phyloP scores from a whole-genome alignment of 2,797 vertebrate genomes.

The Lagorchestes hirsutus region DNA sequence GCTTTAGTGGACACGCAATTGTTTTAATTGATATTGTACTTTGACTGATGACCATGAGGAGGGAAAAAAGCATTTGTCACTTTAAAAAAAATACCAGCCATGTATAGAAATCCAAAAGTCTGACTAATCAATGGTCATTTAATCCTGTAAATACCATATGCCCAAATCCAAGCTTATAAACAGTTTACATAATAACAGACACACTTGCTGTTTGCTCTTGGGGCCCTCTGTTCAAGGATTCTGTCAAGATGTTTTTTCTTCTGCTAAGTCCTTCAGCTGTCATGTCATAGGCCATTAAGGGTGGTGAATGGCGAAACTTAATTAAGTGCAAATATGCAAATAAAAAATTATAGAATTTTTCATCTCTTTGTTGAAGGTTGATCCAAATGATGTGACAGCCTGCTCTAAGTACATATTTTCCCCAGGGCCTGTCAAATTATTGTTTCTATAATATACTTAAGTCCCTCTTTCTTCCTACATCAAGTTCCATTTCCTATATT shows the following conservation, averaged over 20 bases:
- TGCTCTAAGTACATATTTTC: slow-evolving; percentile 13
- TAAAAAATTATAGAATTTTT: slow-evolving; percentile 32
- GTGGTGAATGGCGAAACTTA: slow-evolving; percentile 29
- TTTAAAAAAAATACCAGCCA: slow-evolving; percentile 52
- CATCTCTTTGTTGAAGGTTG: slow-evolving; percentile 52
- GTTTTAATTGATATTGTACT: slow-evolving; percentile 60
- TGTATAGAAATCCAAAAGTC: slow-evolving; percentile 28
- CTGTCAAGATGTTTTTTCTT: slow-evolving; percentile 10
- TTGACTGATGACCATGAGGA: slow-evolving; percentile 44
- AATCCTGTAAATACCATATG: slow-evolving; percentile 14
- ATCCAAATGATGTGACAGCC: background rate
- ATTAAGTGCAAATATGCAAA: slow-evolving; percentile 48
- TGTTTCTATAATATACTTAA: background rate
- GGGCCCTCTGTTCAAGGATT: background rate
- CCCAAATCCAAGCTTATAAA: slow-evolving; percentile 56
- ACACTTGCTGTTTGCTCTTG: background rate
- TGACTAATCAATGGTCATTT: slow-evolving; percentile 62
- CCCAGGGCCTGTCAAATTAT: background rate
- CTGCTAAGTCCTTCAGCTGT: background rate
- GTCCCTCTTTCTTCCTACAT: background rate
- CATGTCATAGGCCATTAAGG: slow-evolving; percentile 51
- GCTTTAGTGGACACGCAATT: slow-evolving; percentile 48
- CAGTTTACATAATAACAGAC: slow-evolving; percentile 48
- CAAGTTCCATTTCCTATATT: background rate
- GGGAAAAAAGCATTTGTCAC: slow-evolving; percentile 47